A percentile compares a stretch with the other conserved stretches of the same genome.
Evolutionary conservation across 2,797 vertebrate genomes (phyloP).

Genomic region (Numenius phaeopus): DNA sequence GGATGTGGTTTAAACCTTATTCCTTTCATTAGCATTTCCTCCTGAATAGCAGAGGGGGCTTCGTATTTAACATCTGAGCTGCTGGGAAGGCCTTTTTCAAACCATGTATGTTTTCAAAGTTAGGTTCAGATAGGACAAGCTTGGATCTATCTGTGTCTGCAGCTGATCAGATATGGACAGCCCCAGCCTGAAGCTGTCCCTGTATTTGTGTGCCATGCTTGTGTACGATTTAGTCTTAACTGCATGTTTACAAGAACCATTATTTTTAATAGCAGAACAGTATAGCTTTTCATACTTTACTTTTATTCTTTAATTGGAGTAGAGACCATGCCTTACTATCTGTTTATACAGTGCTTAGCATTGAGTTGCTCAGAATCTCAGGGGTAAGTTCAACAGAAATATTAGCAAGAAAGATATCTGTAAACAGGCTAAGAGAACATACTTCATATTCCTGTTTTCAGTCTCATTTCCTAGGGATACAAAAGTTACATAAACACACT

Average conservation of each 20-base stretch:
- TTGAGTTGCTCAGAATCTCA: not conserved
- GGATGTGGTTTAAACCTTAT: not conserved
- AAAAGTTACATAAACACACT: not conserved
- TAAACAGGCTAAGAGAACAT: not conserved
- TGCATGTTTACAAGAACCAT: not conserved
- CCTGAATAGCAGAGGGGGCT: not conserved
- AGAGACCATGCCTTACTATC: not conserved
- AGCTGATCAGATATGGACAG: not conserved
- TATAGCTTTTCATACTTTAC: not conserved
- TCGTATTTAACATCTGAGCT: not conserved
- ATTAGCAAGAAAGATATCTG: not conserved
- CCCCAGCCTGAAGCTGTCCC: not conserved
- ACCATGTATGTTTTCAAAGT: not conserved
- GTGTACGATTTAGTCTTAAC: not conserved
- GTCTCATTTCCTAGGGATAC: not conserved
- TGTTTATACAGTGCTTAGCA: not conserved
- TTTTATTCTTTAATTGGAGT: not conserved
- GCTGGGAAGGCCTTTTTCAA: not conserved
- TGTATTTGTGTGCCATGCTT: not conserved
- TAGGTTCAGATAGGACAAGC: not conserved
- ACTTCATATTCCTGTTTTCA: constrained; percentile 24
- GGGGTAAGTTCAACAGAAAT: constrained; percentile 1
- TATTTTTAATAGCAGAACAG: not conserved
- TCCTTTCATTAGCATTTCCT: not conserved
- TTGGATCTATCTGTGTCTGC: not conserved